Evolutionary conservation across 1,140 invertebrate genomes (phyloP).

Genomic region (Drosophila pruinosa): DNA sequence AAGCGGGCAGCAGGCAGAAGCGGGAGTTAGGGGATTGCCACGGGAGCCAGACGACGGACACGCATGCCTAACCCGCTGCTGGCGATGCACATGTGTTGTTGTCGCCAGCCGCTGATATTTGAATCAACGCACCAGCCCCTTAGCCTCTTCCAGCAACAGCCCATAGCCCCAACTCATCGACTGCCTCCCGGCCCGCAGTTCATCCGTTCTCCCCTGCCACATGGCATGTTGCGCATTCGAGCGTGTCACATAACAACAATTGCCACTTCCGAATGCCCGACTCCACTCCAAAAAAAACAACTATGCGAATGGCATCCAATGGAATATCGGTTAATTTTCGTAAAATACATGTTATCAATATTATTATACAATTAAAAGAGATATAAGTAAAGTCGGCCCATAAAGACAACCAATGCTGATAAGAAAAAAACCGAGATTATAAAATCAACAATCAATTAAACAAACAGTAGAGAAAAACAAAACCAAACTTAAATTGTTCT

Average conservation of each 20-base stretch:
- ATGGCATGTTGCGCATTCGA: constrained; percentile 54
- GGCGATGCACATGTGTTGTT: constrained; percentile 44
- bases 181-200: not conserved
- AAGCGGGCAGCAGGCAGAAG: not conserved
- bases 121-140: constrained; percentile 25
- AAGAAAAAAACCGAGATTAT: constrained; percentile 21
- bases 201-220: constrained; percentile 1
- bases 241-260: constrained; percentile 68
- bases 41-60: constrained; percentile 44
- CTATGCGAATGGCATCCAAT: constrained; percentile 36
- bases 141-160: no score
- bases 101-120: constrained; percentile 36
- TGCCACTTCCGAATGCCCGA: constrained; percentile 69
- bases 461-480: not conserved
- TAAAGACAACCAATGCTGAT: constrained; percentile 46
- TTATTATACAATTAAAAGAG: constrained; percentile 57
- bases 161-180: not conserved
- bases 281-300: constrained; percentile 12
- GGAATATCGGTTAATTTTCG: constrained; percentile 30
- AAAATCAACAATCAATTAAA: constrained; percentile 6
- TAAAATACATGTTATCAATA: constrained; percentile 58
- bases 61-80: constrained; percentile 56
- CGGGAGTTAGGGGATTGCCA: not conserved
- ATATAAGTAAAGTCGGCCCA: constrained; percentile 52
- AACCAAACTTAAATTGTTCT: constrained; percentile 10